Evolutionary conservation across 2,797 vertebrate genomes (phyloP).

Genomic region (Austrolebias charrua): DNA sequence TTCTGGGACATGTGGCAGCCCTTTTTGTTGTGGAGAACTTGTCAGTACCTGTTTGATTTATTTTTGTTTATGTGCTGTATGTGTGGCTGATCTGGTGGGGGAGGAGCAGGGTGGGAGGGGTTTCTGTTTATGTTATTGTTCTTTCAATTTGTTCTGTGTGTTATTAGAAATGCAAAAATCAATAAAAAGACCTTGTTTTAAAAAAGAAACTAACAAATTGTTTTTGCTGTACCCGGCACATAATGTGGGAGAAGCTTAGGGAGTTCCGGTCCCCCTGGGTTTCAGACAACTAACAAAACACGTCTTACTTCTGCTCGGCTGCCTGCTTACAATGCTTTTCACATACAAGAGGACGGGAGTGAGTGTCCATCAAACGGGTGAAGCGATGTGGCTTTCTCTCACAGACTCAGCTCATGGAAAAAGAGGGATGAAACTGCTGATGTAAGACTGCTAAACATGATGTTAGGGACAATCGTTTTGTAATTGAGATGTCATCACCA

Average conservation of each 20-base stretch:
- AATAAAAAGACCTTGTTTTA: no score
- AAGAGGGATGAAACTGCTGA: constrained; percentile 13
- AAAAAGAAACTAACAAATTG: constrained; percentile 81
- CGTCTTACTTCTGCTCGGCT: constrained; percentile 93
- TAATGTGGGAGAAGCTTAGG: constrained; percentile 85
- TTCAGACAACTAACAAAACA: constrained; percentile 94
- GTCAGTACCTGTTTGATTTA: no score
- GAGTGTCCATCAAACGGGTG: constrained; percentile 79
- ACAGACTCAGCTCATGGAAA: constrained; percentile 60
- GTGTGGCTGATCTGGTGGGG: no score
- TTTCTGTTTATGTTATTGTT: no score
- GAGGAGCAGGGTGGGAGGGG: no score
- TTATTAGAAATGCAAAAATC: no score
- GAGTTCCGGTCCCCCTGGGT: constrained; percentile 87
- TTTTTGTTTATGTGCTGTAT: no score
- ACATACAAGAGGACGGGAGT: constrained; percentile 80
- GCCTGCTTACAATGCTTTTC: constrained; percentile 87
- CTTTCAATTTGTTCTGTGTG: no score
- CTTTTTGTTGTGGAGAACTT: no score
- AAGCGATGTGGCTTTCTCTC: constrained; percentile 77
- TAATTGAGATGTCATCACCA: no score
- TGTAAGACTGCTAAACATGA: constrained; percentile 8
- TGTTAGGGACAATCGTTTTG: no score
- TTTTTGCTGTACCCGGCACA: constrained; percentile 84
- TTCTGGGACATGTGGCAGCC: no score